phyloP scores from a whole-genome alignment of 2,797 vertebrate species.

The Allobates femoralis region DNA sequence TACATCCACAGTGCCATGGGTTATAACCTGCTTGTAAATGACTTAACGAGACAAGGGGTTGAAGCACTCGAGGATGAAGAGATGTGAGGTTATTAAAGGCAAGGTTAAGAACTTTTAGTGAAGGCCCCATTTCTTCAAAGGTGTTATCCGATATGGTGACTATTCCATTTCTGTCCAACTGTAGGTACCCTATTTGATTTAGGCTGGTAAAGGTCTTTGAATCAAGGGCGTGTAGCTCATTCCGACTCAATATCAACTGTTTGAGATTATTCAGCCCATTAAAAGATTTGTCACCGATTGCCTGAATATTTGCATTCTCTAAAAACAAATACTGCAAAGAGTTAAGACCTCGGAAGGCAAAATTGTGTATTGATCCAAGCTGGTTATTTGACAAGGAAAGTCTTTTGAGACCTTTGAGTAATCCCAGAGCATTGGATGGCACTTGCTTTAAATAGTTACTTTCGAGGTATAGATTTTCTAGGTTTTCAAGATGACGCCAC shows the following conservation, averaged over 20 bases:
- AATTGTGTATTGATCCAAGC: slow-evolving; percentile 70
- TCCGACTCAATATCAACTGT: slow-evolving; percentile 73
- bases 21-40: slow-evolving; percentile 74
- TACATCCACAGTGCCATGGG: slow-evolving; percentile 79
- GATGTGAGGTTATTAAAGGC: slow-evolving; percentile 80
- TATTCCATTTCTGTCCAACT: slow-evolving; percentile 76
- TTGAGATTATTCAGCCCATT: slow-evolving; percentile 73
- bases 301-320: slow-evolving; percentile 72
- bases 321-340: slow-evolving; percentile 72
- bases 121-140: slow-evolving; percentile 74
- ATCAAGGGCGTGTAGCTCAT: slow-evolving; percentile 74
- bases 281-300: slow-evolving; percentile 71
- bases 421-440: slow-evolving; percentile 72
- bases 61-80: slow-evolving; percentile 73
- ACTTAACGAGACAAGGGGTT: slow-evolving; percentile 76
- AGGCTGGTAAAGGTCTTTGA: slow-evolving; percentile 71
- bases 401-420: slow-evolving; percentile 73
- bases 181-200: slow-evolving; percentile 72
- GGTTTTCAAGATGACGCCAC: slow-evolving; percentile 73
- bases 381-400: slow-evolving; percentile 75
- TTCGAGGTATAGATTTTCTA: slow-evolving; percentile 73
- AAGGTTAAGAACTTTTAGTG: slow-evolving; percentile 77
- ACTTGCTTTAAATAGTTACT: slow-evolving; percentile 72
- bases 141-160: slow-evolving; percentile 68
- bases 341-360: slow-evolving; percentile 75